Percentiles rank a stretch among this genome's conserved stretches.
Conservation (phyloP, 1,140 invertebrate species). For the Brachionus calyciflorus region DNA sequence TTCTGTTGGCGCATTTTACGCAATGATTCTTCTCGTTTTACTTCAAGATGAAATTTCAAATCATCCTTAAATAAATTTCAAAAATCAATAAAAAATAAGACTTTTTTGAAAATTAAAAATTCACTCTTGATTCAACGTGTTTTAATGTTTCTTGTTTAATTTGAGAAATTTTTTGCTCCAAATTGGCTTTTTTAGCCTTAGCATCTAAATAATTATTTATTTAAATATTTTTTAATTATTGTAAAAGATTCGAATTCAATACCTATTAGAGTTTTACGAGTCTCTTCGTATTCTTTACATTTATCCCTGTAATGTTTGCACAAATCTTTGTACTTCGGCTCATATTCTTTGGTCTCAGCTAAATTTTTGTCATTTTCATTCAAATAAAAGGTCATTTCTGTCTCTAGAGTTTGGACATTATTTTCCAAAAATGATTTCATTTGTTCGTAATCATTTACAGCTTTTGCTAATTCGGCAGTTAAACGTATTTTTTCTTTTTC, state of each 20-base stretch:
- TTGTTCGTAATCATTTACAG: not conserved
- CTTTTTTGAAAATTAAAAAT: not conserved
- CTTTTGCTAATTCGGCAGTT: not conserved
- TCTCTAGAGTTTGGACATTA: conserved; percentile 7
- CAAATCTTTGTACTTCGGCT: not conserved
- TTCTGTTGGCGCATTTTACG: not conserved
- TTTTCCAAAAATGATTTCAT: conserved; percentile 15
- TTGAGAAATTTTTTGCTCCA: not conserved
- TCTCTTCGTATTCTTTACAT: conserved; percentile 29
- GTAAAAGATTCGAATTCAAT: not conserved
- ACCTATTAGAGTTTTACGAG: not conserved
- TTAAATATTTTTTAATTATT: not conserved
- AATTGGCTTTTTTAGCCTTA: not conserved
- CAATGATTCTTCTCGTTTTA: not conserved
- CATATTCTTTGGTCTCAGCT: not conserved
- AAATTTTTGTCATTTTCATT: conserved; percentile 23
- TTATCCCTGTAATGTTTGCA: not conserved
- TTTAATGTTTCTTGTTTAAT: not conserved
- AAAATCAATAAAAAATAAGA: not conserved
- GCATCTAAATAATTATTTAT: not conserved
- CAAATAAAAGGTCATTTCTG: not conserved
- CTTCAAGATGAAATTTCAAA: not conserved
- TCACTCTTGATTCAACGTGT: conserved; percentile 13
- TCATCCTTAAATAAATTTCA: not conserved
- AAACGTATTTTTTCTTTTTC: conserved; percentile 14